Conservation (phyloP, 2,113 vertebrate species). For the Tragelaphus buxtoni region DNA sequence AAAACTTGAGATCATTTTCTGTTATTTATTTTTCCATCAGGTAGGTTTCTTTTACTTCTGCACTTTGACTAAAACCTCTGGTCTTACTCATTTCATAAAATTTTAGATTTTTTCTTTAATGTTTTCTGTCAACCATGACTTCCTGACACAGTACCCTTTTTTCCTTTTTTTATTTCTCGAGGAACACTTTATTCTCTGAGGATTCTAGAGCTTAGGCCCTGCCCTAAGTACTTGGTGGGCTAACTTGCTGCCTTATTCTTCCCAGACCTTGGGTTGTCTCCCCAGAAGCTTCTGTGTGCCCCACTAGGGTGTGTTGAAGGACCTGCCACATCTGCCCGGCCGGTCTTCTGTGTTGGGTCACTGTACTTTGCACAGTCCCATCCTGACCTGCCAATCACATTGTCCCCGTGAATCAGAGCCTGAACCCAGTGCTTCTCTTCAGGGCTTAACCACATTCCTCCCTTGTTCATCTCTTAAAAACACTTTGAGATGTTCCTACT, state of each 20-base stretch:
- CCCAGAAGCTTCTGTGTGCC: background rate
- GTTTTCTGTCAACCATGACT: background rate
- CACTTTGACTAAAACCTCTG: too few relatives aligned
- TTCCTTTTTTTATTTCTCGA: background rate
- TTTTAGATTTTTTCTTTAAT: background rate
- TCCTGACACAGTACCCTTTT: background rate
- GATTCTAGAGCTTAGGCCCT: background rate
- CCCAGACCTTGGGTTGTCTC: background rate
- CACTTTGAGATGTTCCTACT: background rate
- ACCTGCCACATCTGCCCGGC: background rate
- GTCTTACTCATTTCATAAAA: too few relatives aligned
- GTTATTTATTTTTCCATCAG: too few relatives aligned
- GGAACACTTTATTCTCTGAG: background rate
- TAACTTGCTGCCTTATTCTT: fast-evolving
- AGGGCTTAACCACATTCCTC: background rate
- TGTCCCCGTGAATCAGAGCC: background rate
- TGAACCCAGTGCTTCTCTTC: background rate
- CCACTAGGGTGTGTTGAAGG: fast-evolving
- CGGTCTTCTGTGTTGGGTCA: background rate
- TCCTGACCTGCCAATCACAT: fast-evolving
- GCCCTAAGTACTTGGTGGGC: background rate
- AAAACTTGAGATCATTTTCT: background rate
- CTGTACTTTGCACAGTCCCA: fast-evolving
- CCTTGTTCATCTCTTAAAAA: background rate
- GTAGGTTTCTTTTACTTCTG: too few relatives aligned